Percentiles rank a stretch among this genome's conserved stretches.
Evolutionary conservation across 2,797 vertebrate genomes (phyloP).

Genomic region (Chaetodon trifasciatus): DNA sequence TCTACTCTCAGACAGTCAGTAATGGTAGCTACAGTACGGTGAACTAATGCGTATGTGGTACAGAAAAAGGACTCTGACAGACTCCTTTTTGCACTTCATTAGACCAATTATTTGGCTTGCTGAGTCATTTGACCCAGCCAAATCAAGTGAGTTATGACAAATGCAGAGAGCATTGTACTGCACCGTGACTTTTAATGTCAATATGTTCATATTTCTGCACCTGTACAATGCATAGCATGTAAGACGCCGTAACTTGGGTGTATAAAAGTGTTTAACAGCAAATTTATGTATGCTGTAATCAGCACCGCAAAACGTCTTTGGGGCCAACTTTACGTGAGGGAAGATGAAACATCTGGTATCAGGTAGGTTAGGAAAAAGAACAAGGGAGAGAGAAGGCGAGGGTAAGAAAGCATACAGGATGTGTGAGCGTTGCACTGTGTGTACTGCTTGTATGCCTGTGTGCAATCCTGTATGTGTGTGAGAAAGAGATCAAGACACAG

Average conservation of each 20-base stretch:
- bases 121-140: conserved; percentile 76
- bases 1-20: conserved; percentile 64
- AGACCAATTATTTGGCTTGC: conserved; percentile 80
- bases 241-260: conserved; percentile 37
- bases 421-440: conserved; percentile 7
- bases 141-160: conserved; percentile 72
- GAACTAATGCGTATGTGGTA: conserved; percentile 66
- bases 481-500: conserved; percentile 37
- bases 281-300: conserved; percentile 74
- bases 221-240: conserved; percentile 28
- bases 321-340: conserved; percentile 61
- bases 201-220: conserved; percentile 22
- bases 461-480: conserved; percentile 12
- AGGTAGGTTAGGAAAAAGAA: conserved; percentile 54
- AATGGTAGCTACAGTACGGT: conserved; percentile 61
- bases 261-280: conserved; percentile 68
- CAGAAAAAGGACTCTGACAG: conserved; percentile 65
- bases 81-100: conserved; percentile 80
- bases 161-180: conserved; percentile 50
- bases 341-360: conserved; percentile 78
- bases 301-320: conserved; percentile 69
- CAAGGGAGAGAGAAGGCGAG: conserved; percentile 39
- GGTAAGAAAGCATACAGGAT: conserved; percentile 13
- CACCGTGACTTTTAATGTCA: conserved; percentile 44
- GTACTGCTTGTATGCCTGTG: conserved; percentile 3